These are phyloP conservation scores for Andrena minutula DNA, from an alignment of 2,888 invertebrate genomes.

Conservation along the genomic window DNA sequence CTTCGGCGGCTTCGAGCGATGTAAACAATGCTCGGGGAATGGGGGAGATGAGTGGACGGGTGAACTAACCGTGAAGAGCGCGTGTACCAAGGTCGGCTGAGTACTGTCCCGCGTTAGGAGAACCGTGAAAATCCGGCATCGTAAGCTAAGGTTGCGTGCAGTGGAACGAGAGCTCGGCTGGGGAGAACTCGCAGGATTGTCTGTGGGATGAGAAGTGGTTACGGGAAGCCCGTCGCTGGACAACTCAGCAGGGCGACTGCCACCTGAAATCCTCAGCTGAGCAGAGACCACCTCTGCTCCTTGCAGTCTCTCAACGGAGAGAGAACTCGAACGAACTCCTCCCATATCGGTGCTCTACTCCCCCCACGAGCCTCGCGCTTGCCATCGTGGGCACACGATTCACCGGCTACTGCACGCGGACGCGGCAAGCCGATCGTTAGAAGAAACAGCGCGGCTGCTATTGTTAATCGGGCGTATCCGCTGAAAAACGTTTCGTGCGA, in stretches of 20 bases:
- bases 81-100: slow-evolving; percentile 12
- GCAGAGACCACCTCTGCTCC: slow-evolving; percentile 78
- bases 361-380: slow-evolving; percentile 47
- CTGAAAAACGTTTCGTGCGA: neutral
- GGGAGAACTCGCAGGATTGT: slow-evolving; percentile 62
- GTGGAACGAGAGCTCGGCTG: slow-evolving; percentile 51
- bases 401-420: slow-evolving; percentile 21
- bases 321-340: slow-evolving; percentile 74
- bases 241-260: slow-evolving; percentile 80
- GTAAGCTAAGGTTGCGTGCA: neutral
- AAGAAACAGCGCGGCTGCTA: neutral
- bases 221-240: slow-evolving; percentile 74
- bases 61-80: slow-evolving; percentile 47
- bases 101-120: slow-evolving; percentile 12
- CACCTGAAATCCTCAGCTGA: slow-evolving; percentile 79
- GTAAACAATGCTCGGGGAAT: neutral
- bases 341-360: slow-evolving; percentile 70
- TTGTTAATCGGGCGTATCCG: neutral
- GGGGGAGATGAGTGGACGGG: neutral
- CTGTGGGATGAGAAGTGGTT: slow-evolving; percentile 48
- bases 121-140: slow-evolving; percentile 46
- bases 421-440: slow-evolving; percentile 11
- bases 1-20: neutral
- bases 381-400: slow-evolving; percentile 30
- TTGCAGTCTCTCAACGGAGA: slow-evolving; percentile 70